Percentiles rank a stretch among this genome's conserved stretches.
Evolutionary conservation across 2,113 vertebrate genomes (phyloP).

Genomic region (Bettongia penicillata): DNA sequence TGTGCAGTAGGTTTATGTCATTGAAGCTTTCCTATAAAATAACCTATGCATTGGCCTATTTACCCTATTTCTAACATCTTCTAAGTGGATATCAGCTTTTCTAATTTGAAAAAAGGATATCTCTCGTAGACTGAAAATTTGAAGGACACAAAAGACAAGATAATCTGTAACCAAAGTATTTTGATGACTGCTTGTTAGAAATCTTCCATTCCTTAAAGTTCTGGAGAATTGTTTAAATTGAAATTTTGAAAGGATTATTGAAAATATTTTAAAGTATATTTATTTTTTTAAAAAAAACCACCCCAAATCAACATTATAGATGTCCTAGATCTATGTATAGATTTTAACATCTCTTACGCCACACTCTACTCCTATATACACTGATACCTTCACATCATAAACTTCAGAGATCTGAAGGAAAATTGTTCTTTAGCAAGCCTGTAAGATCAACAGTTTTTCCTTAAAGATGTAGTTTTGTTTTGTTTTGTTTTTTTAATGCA

Average conservation of each 20-base stretch:
- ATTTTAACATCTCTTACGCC: conserved; percentile 11
- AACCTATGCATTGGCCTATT: conserved; percentile 57
- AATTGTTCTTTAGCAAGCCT: conserved; percentile 54
- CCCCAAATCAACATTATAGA: not conserved
- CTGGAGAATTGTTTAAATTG: conserved; percentile 44
- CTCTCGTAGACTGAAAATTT: conserved; percentile 44
- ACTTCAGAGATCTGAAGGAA: conserved; percentile 42
- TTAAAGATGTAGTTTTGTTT: conserved; percentile 41
- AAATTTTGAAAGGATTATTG: conserved; percentile 28
- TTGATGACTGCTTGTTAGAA: conserved; percentile 35
- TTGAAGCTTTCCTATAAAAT: conserved; percentile 60
- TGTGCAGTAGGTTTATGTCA: conserved; percentile 85
- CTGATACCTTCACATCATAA: conserved; percentile 33
- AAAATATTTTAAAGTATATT: not conserved
- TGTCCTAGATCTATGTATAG: not conserved
- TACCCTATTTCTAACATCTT: conserved; percentile 46
- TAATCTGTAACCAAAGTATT: conserved; percentile 33
- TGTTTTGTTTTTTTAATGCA: not conserved
- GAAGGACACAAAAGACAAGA: conserved; percentile 43
- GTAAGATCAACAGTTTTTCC: conserved; percentile 64
- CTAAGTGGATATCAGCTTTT: conserved; percentile 59
- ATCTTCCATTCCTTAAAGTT: conserved; percentile 26
- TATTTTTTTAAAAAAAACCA: not conserved
- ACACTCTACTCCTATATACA: not conserved
- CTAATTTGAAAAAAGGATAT: conserved; percentile 44